phyloP scores from a whole-genome alignment of 2,113 vertebrate species.

The Natator depressus region DNA sequence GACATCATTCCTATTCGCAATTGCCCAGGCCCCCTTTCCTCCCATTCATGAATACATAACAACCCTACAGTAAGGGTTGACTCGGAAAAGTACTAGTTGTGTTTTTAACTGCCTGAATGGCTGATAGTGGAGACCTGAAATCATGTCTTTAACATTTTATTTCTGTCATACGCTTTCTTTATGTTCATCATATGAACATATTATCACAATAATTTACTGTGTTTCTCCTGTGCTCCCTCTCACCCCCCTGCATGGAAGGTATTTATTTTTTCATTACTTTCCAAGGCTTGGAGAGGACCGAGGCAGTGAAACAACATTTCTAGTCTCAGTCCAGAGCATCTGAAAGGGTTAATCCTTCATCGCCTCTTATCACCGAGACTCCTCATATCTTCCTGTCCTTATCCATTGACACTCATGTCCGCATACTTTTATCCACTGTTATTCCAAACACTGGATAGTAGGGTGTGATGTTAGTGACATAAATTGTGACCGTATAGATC shows the following conservation, averaged over 20 bases:
- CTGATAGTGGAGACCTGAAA: neutral
- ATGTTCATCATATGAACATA: neutral
- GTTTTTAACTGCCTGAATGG: neutral
- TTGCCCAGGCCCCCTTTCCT: neutral
- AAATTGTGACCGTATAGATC: no score
- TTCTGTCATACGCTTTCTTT: neutral
- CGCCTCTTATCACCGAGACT: neutral
- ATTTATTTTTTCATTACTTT: neutral
- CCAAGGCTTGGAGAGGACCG: neutral
- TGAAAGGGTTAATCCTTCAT: neutral
- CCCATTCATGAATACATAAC: neutral
- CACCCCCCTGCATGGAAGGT: neutral
- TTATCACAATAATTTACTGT: neutral
- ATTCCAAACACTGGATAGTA: neutral
- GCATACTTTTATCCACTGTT: neutral
- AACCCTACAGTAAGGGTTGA: accelerated
- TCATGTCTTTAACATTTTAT: neutral
- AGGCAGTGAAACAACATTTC: neutral
- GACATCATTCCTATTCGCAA: accelerated
- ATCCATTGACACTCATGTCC: neutral
- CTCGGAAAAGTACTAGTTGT: neutral
- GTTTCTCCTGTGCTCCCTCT: neutral
- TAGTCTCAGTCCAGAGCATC: neutral
- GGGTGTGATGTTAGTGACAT: neutral
- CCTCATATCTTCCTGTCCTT: neutral